A percentile compares a stretch with the other conserved stretches of the same genome.
phyloP scores from a whole-genome alignment of 2,113 vertebrate genomes.

The Nyctereutes procyonoides region DNA sequence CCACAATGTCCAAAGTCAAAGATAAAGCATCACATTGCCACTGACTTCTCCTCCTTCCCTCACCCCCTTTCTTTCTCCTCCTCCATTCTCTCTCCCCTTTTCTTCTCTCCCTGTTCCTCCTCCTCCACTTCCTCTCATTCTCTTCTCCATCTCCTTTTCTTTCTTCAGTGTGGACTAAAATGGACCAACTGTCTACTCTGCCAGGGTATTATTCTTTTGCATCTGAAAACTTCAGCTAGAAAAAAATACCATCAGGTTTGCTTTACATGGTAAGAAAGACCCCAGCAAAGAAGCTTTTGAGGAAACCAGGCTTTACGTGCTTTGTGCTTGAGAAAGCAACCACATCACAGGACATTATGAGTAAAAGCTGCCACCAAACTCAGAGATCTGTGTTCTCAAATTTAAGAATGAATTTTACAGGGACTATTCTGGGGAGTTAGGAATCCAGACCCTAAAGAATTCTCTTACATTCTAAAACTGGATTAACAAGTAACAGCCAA shows the following conservation, averaged over 20 bases:
- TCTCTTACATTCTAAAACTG: background rate
- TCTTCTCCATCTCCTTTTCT: background rate
- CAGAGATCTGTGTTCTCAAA: background rate
- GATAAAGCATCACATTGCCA: constrained; percentile 58
- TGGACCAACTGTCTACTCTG: background rate
- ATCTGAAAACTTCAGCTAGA: constrained; percentile 54
- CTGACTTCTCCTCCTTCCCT: constrained; percentile 52
- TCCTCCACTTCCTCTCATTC: background rate
- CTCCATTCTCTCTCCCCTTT: no score
- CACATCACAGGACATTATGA: background rate
- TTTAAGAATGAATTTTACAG: constrained; percentile 19
- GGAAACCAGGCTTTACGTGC: background rate
- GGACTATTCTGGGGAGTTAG: background rate
- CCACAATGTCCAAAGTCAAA: constrained; percentile 65
- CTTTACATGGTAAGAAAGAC: background rate
- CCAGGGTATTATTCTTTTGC: background rate
- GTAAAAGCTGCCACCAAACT: background rate
- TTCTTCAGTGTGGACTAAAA: constrained; percentile 48
- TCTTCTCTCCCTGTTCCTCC: background rate
- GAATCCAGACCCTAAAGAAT: constrained; percentile 21
- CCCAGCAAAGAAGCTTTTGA: background rate
- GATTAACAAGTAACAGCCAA: constrained; percentile 48
- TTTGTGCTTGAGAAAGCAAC: constrained; percentile 27
- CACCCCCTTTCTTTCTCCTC: background rate
- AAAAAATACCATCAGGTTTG: constrained; percentile 36